Evolutionary conservation across 37 sponge, comb jelly and placozoan genomes (phyloP), one percentile per base, ranked within the genome.

Genomic region (Bolinopsis microptera): DNA sequence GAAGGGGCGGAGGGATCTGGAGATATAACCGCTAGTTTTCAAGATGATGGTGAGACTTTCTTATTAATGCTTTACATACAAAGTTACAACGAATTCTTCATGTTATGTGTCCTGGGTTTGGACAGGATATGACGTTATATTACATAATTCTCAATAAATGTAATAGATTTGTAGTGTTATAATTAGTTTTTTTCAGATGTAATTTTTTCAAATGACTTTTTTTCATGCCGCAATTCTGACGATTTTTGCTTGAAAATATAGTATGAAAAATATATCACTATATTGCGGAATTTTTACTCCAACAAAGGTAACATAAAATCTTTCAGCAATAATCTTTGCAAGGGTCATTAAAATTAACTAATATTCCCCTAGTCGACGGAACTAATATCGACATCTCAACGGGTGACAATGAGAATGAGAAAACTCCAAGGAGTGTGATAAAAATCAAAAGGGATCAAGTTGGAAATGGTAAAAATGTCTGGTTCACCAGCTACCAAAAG

Each of bases 401-500:
- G 61, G 13, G 61, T 13, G 61, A 48, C 61, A 5, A 48, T 5
- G 61, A 48, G 13, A 48, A 5, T 48, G 61, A 48, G 61, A 48
- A 48, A 48, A 48, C 61, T 18, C n/a, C n/a, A n/a, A n/a, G n/a
- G n/a, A 48, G 13, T 13, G 61, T 48, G 5, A 48, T 48, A 5
- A 48, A 48, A 13, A 48, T 48, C 61, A 48, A 48, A 13, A 5
- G 61, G 13, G 61, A 48, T 13, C 61, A 48, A 48, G 61, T 48
- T 48, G 61, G 61, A 13, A 5, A 5, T 18, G 9, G 61, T 0
- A 22, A 86, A 39, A 86, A 38, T 27, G 41, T 86, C 30, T 86
- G 61, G 61, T 86, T 86, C 24, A 86, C 90, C 8, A 41, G 61
- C 61, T 86, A 41, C 90, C 2, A 8, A 3, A 40, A n/a, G 30